Evolutionary conservation across 2,888 invertebrate genomes (phyloP), one percentile per base, ranked within the genome.

Genomic region (Erebia epiphron): DNA sequence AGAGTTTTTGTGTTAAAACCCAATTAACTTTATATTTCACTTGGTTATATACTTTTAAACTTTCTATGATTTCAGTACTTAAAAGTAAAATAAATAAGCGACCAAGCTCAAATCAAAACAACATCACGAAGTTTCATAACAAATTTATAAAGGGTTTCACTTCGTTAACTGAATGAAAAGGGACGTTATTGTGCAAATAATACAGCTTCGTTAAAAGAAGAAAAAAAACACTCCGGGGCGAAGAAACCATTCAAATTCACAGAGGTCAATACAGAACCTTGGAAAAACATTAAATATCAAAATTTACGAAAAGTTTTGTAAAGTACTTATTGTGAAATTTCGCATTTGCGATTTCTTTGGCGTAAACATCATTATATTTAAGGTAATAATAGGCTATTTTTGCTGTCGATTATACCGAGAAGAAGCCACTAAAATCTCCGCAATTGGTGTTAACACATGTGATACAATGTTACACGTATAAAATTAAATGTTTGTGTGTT

Each of bases 161-260:
- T 18, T 61, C 61, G 10, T 18, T 16, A 43, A 18, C 61, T 13
- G 18, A 46, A 46, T 11, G 46, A 13, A 46, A 18, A 46, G 8
- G 18, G 21, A 61, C 43, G 18, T 46, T 46, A 18, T 61, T 61
- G 16, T 46, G 61, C 43, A n/a, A 61, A 61, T 5, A n/a, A 43
- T 14, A 61, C 13, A 16, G n/a, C 60, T n/a, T 43, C 16, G 41
- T 60, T 43, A 4, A 43, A 41, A 16, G 41, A 43, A 61, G n/a
- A n/a, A 43, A 61, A 16, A 9, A 21, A 41, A 8, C 11, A 35
- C 14, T 9, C 14, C 1, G 26, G 10, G 10, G 4, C 41, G 60
- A 60, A 60, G 60, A 43, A 43, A 60, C 43, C 60, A 60, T 60
- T 60, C n/a, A 60, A 60, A 60, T 41, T 60, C 41, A 11, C n/a